Percentiles rank a stretch among this genome's conserved stretches.
phyloP scores from a whole-genome alignment of 2,113 vertebrate genomes.

The Stegastes partitus region DNA sequence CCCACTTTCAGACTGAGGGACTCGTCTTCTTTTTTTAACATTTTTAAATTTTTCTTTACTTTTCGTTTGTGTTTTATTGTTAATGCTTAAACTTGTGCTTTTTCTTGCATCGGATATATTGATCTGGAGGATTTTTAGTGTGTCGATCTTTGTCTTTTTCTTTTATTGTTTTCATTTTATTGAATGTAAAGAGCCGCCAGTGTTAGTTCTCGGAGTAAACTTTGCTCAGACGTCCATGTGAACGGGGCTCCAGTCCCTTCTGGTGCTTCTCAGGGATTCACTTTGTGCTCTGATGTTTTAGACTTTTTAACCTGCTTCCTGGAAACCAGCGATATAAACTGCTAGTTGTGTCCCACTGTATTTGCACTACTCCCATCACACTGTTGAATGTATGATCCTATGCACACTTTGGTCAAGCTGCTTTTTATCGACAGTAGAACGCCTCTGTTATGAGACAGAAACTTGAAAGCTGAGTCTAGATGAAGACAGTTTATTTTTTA shows the following conservation, averaged over 20 bases:
- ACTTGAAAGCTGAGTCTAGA: slow-evolving; percentile 51
- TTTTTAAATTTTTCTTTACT: slow-evolving; percentile 28
- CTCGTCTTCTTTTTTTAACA: neutral
- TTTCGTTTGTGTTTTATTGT: slow-evolving; percentile 34
- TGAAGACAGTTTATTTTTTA: slow-evolving; percentile 48
- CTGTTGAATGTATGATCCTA: slow-evolving; percentile 56
- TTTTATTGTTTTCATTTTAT: neutral
- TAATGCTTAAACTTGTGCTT: slow-evolving; percentile 23
- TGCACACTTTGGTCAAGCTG: slow-evolving; percentile 32
- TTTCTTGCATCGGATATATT: neutral
- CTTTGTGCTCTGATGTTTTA: slow-evolving; percentile 29
- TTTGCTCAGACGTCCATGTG: neutral
- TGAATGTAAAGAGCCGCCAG: slow-evolving; percentile 15
- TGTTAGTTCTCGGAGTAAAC: neutral
- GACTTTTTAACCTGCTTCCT: slow-evolving; percentile 5
- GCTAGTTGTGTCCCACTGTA: slow-evolving; percentile 16
- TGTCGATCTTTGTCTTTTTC: neutral
- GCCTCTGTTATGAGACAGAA: slow-evolving; percentile 8
- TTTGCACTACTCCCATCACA: slow-evolving; percentile 65
- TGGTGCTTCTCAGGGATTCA: slow-evolving; percentile 29
- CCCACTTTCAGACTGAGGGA: slow-evolving; percentile 18
- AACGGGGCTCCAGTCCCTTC: slow-evolving; percentile 22
- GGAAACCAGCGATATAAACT: neutral
- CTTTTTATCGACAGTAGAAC: too few species aligned
- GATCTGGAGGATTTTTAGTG: neutral